These are phyloP conservation scores for Gulo gulo DNA, from an alignment of 2,113 vertebrate genomes.

Conservation along the genomic window DNA sequence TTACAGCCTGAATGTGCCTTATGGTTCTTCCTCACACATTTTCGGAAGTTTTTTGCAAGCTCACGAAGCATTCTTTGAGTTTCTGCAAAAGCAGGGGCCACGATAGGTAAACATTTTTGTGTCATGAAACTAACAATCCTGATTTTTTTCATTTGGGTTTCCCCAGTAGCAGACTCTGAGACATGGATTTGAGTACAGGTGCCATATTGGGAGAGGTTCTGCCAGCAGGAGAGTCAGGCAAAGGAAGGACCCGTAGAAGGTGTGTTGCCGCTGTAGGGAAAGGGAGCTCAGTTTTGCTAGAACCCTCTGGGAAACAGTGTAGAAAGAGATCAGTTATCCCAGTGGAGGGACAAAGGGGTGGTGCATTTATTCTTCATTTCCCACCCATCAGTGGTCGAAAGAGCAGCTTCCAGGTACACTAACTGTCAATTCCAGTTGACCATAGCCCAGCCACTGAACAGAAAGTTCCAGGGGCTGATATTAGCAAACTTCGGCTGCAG, in stretches of 20 bases:
- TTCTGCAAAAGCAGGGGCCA: neutral
- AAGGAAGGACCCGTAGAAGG: neutral
- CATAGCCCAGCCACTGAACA: neutral
- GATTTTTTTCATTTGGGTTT: neutral
- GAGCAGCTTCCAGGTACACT: neutral
- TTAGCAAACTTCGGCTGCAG: neutral
- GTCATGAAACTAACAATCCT: neutral
- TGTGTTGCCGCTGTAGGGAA: neutral
- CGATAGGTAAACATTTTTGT: neutral
- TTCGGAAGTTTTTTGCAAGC: neutral
- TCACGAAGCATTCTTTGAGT: neutral
- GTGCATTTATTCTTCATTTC: neutral
- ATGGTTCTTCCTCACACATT: neutral
- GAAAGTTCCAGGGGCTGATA: neutral
- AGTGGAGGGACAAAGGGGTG: neutral
- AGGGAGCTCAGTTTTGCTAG: neutral
- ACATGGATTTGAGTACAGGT: neutral
- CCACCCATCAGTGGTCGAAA: neutral
- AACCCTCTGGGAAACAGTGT: neutral
- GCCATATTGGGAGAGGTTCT: neutral
- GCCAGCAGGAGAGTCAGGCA: neutral
- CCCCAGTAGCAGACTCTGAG: neutral
- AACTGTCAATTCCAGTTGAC: neutral
- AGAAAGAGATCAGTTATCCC: neutral
- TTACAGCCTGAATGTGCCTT: neutral